Conservation (phyloP, 2,888 invertebrate species). For the Gasteruption jaculator region DNA sequence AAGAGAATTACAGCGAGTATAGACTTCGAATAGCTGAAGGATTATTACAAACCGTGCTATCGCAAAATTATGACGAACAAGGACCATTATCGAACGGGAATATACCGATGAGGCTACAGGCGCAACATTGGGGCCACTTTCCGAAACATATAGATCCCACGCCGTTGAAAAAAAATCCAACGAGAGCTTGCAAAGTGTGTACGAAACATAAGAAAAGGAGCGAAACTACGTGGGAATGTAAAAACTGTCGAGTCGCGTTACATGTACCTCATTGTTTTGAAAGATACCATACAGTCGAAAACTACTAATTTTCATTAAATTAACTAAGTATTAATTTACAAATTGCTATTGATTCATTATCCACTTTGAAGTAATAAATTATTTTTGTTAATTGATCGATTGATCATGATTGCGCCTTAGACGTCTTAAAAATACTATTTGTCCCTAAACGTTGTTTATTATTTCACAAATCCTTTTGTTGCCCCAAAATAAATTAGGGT, state of each 20-base stretch:
- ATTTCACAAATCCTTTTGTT: constrained; percentile 11
- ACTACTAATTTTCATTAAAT: constrained; percentile 16
- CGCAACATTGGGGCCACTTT: constrained; percentile 18
- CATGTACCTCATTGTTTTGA: constrained; percentile 14
- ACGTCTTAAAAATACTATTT: constrained; percentile 11
- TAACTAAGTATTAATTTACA: too few species aligned
- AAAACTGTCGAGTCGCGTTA: constrained; percentile 12
- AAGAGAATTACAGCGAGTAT: constrained; percentile 15
- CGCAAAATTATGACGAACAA: constrained; percentile 14
- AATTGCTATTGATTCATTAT: constrained; percentile 12
- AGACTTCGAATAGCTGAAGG: constrained; percentile 15
- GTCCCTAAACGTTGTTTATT: constrained; percentile 8
- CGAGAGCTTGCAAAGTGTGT: constrained; percentile 16
- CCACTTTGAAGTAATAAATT: constrained; percentile 12
- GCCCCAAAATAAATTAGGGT: constrained; percentile 3
- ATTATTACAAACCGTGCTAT: constrained; percentile 13
- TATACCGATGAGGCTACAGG: constrained; percentile 16
- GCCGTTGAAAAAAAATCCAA: constrained; percentile 12
- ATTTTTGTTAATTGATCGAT: constrained; percentile 6
- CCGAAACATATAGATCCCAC: constrained; percentile 18
- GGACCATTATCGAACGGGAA: constrained; percentile 12
- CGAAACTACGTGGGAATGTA: constrained; percentile 18
- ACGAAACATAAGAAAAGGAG: constrained; percentile 11
- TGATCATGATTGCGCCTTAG: constrained; percentile 6
- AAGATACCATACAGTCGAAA: constrained; percentile 12